Conservation (phyloP, 1,140 invertebrate species). For the Trachelipus rathkii region DNA sequence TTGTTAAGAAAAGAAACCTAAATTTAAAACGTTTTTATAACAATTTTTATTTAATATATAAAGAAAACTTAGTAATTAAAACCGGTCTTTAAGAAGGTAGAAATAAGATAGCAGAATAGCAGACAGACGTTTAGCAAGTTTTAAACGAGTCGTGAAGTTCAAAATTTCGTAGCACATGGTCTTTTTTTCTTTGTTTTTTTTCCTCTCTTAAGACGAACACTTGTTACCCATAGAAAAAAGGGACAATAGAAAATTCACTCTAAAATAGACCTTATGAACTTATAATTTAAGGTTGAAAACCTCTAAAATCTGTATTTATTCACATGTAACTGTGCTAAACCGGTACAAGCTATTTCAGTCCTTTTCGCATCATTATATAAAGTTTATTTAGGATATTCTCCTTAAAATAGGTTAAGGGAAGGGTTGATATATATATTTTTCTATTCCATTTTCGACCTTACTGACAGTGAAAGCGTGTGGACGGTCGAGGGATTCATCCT, state of each 20-base stretch:
- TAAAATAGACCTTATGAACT: not conserved
- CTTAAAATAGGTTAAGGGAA: conserved; percentile 7
- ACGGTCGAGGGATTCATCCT: not conserved
- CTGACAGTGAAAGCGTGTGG: not conserved
- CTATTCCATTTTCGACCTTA: not conserved
- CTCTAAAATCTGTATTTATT: no score
- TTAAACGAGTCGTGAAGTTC: not conserved
- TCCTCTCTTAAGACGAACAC: not conserved
- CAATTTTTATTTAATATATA: no score
- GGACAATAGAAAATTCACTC: not conserved
- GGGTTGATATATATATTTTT: not conserved
- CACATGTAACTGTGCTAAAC: no score
- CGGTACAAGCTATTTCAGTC: no score
- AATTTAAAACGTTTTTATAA: no score
- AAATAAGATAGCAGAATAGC: no score
- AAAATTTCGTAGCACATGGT: not conserved
- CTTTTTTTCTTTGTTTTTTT: not conserved
- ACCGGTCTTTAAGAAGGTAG: no score
- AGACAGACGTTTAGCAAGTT: not conserved
- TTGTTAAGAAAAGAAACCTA: no score
- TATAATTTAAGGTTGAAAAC: no score
- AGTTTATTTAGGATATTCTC: not conserved
- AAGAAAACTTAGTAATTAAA: no score
- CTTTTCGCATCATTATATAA: no score
- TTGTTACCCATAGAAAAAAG: conserved; percentile 3